Evolutionary conservation across 2,113 vertebrate genomes (phyloP).

Genomic region (Stegostoma tigrinum): DNA sequence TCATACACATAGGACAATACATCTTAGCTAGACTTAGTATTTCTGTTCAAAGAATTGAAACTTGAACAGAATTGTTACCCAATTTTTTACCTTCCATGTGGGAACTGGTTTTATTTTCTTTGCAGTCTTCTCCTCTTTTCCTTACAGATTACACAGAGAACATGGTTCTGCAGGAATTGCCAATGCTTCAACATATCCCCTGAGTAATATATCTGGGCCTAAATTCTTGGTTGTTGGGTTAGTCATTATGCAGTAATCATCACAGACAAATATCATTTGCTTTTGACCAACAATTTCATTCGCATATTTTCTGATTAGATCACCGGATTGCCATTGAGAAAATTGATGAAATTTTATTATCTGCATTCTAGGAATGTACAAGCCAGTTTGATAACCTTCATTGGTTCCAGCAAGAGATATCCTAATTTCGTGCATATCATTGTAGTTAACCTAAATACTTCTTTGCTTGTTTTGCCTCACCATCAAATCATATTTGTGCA

Average conservation of each 20-base stretch:
- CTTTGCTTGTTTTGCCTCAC: neutral
- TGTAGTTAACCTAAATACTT: neutral
- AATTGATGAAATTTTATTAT: neutral
- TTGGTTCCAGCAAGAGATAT: neutral
- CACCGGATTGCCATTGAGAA: neutral
- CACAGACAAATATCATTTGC: neutral
- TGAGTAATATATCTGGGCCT: neutral
- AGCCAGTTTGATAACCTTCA: neutral
- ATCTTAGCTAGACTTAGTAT: constrained; percentile 3
- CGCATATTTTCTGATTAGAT: neutral
- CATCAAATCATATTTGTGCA: neutral
- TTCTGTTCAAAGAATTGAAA: neutral
- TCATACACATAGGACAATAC: constrained; percentile 38
- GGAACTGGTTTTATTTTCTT: neutral
- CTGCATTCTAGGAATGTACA: neutral
- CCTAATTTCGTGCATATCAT: neutral
- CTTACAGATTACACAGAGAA: neutral
- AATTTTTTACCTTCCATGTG: neutral
- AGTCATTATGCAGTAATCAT: neutral
- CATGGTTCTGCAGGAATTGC: neutral
- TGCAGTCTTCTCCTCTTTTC: neutral
- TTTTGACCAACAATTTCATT: neutral
- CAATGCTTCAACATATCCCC: neutral
- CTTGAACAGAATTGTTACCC: neutral
- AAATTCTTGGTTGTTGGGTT: too few relatives aligned